A percentile compares a stretch with the other conserved stretches of the same genome.
phyloP scores from a whole-genome alignment of 2,797 vertebrate genomes.

The Cryptoblepharus egeriae region DNA sequence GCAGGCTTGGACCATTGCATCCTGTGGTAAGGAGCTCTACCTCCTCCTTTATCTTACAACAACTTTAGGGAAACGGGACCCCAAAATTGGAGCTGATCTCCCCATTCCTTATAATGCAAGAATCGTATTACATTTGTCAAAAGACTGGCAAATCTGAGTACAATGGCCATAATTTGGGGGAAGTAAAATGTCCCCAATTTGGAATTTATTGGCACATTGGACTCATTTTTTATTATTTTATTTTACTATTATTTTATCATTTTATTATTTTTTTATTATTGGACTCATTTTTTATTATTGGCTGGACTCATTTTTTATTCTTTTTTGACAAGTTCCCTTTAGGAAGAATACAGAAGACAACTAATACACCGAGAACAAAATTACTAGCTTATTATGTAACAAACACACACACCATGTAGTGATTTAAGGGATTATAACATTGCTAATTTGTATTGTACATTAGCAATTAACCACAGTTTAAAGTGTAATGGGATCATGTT shows the following conservation, averaged over 20 bases:
- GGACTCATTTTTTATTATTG: too few relatives aligned
- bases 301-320: background rate
- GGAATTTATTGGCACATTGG: too few relatives aligned
- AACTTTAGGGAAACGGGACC: background rate
- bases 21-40: too few relatives aligned
- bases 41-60: background rate
- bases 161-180: too few relatives aligned
- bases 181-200: too few relatives aligned
- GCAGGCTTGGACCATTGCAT: too few relatives aligned
- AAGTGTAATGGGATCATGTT: conserved; percentile 20
- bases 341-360: background rate
- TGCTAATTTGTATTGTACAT: conserved; percentile 49
- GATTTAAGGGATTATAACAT: conserved; percentile 54
- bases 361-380: background rate
- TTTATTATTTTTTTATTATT: too few relatives aligned
- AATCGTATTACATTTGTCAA: background rate
- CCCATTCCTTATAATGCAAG: too few relatives aligned
- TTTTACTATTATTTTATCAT: too few relatives aligned
- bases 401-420: background rate
- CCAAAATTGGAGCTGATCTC: background rate
- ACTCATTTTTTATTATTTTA: too few relatives aligned
- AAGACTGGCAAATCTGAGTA: background rate
- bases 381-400: background rate
- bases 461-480: conserved; percentile 62
- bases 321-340: background rate